These are phyloP conservation scores for Gryon sp. DNA, from an alignment of 1,140 invertebrate species.

Conservation along the genomic window DNA sequence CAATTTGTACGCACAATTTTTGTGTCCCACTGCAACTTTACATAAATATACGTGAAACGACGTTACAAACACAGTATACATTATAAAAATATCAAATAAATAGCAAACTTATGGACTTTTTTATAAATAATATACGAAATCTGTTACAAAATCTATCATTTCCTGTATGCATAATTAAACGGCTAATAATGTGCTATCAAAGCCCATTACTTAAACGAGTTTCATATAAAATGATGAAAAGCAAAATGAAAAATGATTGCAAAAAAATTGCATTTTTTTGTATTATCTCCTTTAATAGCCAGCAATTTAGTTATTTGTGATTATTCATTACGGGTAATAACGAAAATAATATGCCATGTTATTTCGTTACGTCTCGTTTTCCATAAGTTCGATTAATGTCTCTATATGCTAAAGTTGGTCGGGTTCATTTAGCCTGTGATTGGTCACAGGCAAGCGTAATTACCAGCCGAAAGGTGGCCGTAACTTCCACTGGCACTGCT, in stretches of 20 bases:
- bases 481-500: slow-evolving; percentile 95
- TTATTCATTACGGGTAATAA: slow-evolving; percentile 24
- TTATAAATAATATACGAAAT: too few relatives aligned
- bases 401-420: slow-evolving; percentile 6
- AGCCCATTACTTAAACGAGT: slow-evolving; percentile 11
- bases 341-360: slow-evolving; percentile 31
- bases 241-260: too few relatives aligned
- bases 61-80: too few relatives aligned
- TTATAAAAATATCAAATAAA: too few relatives aligned
- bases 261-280: too few relatives aligned
- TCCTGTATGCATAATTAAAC: slow-evolving; percentile 47
- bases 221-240: slow-evolving; percentile 33
- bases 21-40: too few relatives aligned
- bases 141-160: too few relatives aligned
- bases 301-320: slow-evolving; percentile 43
- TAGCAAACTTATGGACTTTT: too few relatives aligned
- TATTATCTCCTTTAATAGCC: slow-evolving; percentile 20
- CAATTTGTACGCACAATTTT: slow-evolving; percentile 39
- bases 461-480: slow-evolving; percentile 94
- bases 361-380: background rate
- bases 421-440: background rate
- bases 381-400: slow-evolving; percentile 25
- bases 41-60: too few relatives aligned
- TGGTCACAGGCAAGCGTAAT: too few relatives aligned
- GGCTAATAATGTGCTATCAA: slow-evolving; percentile 43